phyloP scores from a whole-genome alignment of 2,888 invertebrate genomes.

The Rhamnusium bicolor region DNA sequence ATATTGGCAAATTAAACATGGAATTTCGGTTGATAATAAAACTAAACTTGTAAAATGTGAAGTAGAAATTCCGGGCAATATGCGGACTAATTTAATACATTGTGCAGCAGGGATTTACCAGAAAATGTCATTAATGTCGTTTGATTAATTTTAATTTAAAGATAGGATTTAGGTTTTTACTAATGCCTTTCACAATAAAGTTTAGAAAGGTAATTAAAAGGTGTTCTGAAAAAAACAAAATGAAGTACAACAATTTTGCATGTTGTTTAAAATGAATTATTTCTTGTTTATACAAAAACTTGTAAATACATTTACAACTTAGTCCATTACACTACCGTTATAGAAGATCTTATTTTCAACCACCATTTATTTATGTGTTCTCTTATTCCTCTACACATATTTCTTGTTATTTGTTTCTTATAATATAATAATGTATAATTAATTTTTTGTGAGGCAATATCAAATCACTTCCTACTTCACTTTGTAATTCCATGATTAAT shows the following conservation, averaged over 20 bases:
- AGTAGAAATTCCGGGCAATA: no score
- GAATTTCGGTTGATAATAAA: neutral
- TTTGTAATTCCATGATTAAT: neutral
- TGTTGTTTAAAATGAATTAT: neutral
- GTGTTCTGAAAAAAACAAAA: neutral
- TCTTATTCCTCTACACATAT: neutral
- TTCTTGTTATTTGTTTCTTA: neutral
- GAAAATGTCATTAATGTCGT: neutral
- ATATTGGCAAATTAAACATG: neutral
- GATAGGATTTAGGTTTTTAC: neutral
- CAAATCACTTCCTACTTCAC: slow-evolving; percentile 8
- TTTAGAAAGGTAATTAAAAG: neutral
- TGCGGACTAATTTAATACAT: neutral
- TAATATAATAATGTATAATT: slow-evolving; percentile 8
- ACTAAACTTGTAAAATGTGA: neutral
- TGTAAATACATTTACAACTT: neutral
- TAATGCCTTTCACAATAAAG: neutral
- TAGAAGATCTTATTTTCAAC: neutral
- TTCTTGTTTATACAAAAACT: neutral
- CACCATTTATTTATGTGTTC: no score
- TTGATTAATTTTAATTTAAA: neutral
- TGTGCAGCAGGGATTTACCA: neutral
- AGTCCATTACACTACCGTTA: neutral
- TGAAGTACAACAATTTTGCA: neutral
- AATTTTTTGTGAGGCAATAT: neutral